Evolutionary conservation across 2,888 invertebrate genomes (phyloP), one percentile per base, ranked within the genome.

Genomic region (Eugnorisma glareosa): DNA sequence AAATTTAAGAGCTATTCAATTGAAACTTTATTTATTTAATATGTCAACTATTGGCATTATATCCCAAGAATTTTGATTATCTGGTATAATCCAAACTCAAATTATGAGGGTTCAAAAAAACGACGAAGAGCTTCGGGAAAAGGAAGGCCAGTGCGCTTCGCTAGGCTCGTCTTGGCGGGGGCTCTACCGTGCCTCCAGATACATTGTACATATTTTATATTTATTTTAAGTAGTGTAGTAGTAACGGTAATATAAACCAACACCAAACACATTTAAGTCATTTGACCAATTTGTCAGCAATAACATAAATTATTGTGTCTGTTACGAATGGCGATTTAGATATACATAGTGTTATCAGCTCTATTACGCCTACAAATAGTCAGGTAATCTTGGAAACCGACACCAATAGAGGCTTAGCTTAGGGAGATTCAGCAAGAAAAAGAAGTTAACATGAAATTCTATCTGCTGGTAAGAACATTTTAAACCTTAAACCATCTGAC

Each of bases 281-380:
- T 10, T 76, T 76, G 2, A 59, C 4, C 28, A 61, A 24, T 28
- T 48, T 35, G n/a, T 40, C 10, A 59, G 1, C 10, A 45, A 63
- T 51, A n/a, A 35, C 40, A 40, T 63, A 31, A 67, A 31, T n/a
- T n/a, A n/a, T n/a, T 24, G 31, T 35, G 21, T 37, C 28, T 51
- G 61, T 77, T 51, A n/a, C 77, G 61, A 77, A 77, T 73, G 5
- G 51, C 81, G n/a, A 77, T 81, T 81, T 45, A n/a, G 31, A 63
- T 73, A 2, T 24, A 10, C 48, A 48, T 54, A 31, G 24, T 35
- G n/a, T 61, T 21, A 48, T 35, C 59, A 79, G 43, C 15, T 28
- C 18, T n/a, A 72, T 35, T 24, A 48, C 37, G 8, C 45, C 54
- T 73, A 81, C 81, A 74, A 64, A 74, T 64, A 74, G 37, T 40